Conservation (phyloP, 1,140 invertebrate species). For the Babylonia areolata region DNA sequence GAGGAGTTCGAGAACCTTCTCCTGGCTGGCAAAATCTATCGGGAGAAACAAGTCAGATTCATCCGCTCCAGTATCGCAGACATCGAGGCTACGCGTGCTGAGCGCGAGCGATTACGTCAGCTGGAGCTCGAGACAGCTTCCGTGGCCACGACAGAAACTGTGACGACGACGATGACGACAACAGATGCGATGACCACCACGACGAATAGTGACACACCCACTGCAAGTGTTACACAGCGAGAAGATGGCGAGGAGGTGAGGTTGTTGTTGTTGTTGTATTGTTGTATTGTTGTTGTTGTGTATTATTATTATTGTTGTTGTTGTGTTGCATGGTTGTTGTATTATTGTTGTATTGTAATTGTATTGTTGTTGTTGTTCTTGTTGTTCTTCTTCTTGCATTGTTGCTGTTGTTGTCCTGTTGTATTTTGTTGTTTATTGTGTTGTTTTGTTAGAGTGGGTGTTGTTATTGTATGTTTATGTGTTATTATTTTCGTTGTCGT, state of each 20-base stretch:
- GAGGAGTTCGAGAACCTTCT: conserved; percentile 92
- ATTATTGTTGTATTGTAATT: too few relatives aligned
- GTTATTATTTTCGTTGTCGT: too few relatives aligned
- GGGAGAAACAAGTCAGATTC: conserved; percentile 44
- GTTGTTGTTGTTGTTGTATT: too few relatives aligned
- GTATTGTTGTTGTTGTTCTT: too few relatives aligned
- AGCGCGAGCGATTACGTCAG: conserved; percentile 42
- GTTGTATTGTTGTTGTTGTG: too few relatives aligned
- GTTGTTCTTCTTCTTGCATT: too few relatives aligned
- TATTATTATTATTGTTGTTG: too few relatives aligned
- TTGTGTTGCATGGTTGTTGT: not conserved
- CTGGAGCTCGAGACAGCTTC: conserved; percentile 3
- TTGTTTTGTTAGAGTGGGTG: too few relatives aligned
- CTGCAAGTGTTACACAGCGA: not conserved
- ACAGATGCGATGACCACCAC: not conserved
- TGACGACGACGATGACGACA: not conserved
- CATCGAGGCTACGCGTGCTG: conserved; percentile 46
- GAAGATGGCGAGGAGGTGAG: conserved; percentile 26
- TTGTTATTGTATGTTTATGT: too few relatives aligned
- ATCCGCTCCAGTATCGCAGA: conserved; percentile 52
- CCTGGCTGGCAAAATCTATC: conserved; percentile 81
- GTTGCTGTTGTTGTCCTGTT: too few relatives aligned
- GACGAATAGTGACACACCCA: not conserved
- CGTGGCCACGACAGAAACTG: conserved; percentile 9
- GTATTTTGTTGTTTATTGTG: too few relatives aligned